Conservation (phyloP, 2,888 invertebrate species). For the Pristionchus exspectatus region DNA sequence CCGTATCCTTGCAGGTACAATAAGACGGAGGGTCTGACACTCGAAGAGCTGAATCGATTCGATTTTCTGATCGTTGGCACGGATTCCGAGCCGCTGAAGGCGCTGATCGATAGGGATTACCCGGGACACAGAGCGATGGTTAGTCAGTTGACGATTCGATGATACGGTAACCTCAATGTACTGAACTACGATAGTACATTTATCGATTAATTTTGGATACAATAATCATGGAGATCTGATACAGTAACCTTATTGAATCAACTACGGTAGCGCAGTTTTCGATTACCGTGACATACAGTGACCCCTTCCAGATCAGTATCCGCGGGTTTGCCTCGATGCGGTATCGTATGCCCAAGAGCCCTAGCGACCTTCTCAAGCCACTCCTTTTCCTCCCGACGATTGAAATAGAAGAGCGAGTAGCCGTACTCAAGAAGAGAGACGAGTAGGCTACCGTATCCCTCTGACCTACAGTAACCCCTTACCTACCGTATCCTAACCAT, state of each 20-base stretch:
- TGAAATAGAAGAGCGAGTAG: not conserved
- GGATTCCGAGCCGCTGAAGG: conserved; percentile 57
- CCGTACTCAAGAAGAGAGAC: conserved; percentile 1
- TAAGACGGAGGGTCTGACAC: conserved; percentile 73
- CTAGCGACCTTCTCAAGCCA: not conserved
- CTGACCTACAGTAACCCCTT: not conserved
- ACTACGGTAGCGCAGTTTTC: no score
- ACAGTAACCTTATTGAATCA: no score
- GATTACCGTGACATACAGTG: not conserved
- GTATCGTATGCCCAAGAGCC: not conserved
- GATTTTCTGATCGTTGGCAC: conserved; percentile 75
- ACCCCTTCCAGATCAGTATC: not conserved
- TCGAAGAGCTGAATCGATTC: conserved; percentile 67
- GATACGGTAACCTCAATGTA: not conserved
- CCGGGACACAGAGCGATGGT: conserved; percentile 65
- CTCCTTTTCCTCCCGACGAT: not conserved
- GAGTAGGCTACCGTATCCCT: conserved; percentile 8
- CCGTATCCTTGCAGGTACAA: conserved; percentile 69
- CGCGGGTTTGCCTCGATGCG: not conserved
- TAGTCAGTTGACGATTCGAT: conserved; percentile 60
- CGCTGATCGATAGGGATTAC: conserved; percentile 59
- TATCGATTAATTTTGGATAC: no score
- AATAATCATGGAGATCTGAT: no score
- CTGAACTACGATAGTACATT: no score
- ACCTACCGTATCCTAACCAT: not conserved